Base-by-base conservation (phyloP, 2,888 invertebrate genomes). In the Drosophila niveifrons region DNA sequence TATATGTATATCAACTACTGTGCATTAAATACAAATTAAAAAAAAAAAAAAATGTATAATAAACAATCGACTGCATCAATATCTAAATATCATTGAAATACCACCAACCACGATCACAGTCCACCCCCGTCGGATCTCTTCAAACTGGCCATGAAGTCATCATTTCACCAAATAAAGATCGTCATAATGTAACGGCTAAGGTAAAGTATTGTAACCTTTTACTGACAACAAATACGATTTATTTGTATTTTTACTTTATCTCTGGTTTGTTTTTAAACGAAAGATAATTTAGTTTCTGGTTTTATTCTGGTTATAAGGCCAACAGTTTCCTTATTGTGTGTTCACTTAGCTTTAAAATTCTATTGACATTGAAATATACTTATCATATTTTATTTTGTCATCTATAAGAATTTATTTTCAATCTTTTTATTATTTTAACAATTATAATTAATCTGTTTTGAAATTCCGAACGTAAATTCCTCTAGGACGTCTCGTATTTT, bases 101-200 rank as follows among this genome's bases (percentile, higher is more conserved):
- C 62, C 63, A 71, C 43, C 31, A 51, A 56, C 31, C 56, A 53
- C 65, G 76, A 55, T 68, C 59, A 82, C 95, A 98, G 98, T 97
- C 97, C 81, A 98, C 98, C 77, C 97, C 98, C 72, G 97, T 98
- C 91, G 97, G 97, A 91, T 97, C 98, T 55, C 94, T 97, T 91
- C 97, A 97, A 93, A 97, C 97, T 82, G 96, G 96, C 88, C 97
- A 97, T 92, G 98, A 98, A 94, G 95, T 97, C 82, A 96, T 98
- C 82, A 96, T 97, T 87, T 97, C 98, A 88, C 97, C 97, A 81
- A 97, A 96, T 93, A 95, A 97, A 91, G 97, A 97, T 92, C 94
- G 96, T 93, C 96, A 96, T 93, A 95, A 95, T 90, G 94, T 96
- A 85, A 95, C 95, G 92, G 95, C 95, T 92, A 96, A 96, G 96